These are phyloP conservation scores for Tympanuchus pallidicinctus DNA, from an alignment of 2,113 vertebrate genomes.

Conservation along the genomic window DNA sequence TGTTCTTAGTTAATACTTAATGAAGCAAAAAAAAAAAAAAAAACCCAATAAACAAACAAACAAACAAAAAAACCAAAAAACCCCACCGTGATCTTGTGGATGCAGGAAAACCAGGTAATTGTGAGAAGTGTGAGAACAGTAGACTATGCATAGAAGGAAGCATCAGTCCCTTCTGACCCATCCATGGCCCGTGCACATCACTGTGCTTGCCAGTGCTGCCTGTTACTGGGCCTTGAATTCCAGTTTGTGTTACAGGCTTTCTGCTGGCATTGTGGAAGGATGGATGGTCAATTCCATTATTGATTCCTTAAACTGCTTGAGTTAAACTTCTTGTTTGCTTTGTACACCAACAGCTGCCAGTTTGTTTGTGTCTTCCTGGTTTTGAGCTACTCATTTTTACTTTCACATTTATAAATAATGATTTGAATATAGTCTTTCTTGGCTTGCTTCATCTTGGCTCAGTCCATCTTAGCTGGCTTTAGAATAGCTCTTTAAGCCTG, in stretches of 20 bases:
- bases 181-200: neutral
- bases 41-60: too few relatives aligned
- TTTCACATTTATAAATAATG: fast-evolving
- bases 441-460: neutral
- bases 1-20: neutral
- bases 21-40: neutral
- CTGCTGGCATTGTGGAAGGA: neutral
- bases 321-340: neutral
- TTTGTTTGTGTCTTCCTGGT: neutral
- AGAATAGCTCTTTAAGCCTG: neutral
- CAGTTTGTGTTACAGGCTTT: neutral
- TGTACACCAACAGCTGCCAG: neutral
- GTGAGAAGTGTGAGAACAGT: neutral
- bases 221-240: neutral
- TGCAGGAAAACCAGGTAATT: neutral
- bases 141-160: neutral
- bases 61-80: too few relatives aligned
- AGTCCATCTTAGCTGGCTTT: neutral
- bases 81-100: neutral
- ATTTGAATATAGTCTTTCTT: neutral
- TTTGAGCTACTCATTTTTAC: neutral
- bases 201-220: neutral
- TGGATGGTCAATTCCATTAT: neutral
- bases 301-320: neutral
- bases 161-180: neutral